These are phyloP conservation scores for Platalea minor DNA, from an alignment of 2,797 vertebrate genomes.

Conservation along the genomic window DNA sequence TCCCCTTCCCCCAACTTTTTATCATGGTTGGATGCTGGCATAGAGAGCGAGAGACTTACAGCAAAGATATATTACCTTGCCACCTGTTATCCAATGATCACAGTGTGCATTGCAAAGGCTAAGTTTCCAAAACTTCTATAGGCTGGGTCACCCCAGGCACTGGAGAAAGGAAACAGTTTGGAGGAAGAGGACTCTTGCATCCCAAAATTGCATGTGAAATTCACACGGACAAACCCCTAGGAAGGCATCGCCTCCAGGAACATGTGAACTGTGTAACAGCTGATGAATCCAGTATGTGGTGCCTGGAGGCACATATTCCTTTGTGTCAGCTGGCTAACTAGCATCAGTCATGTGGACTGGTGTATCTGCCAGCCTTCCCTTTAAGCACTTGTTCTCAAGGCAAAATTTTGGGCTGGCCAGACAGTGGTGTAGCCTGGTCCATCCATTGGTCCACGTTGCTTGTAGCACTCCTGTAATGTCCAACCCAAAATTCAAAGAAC, in stretches of 20 bases:
- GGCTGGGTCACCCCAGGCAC: neutral
- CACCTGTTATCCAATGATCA: neutral
- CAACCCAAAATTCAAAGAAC: neutral
- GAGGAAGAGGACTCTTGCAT: neutral
- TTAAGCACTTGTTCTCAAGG: neutral
- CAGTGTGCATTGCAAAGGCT: neutral
- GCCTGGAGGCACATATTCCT: neutral
- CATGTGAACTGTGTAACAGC: neutral
- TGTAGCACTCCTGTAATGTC: neutral
- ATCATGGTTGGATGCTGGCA: neutral
- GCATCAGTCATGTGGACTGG: neutral
- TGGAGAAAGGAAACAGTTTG: neutral
- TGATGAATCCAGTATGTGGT: accelerated
- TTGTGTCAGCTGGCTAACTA: neutral
- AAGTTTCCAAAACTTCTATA: neutral
- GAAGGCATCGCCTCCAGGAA: neutral
- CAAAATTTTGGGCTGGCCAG: neutral
- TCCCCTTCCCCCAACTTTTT: neutral
- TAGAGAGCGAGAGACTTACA: neutral
- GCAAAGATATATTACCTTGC: neutral
- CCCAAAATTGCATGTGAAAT: neutral
- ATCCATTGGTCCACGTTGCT: accelerated
- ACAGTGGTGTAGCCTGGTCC: too few species aligned
- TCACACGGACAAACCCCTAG: accelerated
- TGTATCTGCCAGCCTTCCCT: neutral